Base-by-base conservation (phyloP, 1,140 invertebrate species). In the Dermatophagoides farinae region DNA sequence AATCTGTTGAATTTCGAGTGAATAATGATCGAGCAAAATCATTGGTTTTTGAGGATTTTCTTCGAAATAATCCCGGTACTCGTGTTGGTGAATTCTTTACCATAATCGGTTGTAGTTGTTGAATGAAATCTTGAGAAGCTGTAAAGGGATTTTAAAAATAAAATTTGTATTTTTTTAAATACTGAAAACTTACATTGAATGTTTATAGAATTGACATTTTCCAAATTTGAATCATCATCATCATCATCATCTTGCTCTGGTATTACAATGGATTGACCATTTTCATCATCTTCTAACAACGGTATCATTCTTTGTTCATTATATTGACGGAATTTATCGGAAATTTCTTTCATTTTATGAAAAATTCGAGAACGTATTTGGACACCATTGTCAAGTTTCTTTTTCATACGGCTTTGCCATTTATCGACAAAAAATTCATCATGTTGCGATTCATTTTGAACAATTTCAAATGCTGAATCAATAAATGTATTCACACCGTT, bases 61-160 rank as follows among this genome's bases (percentile, higher is more conserved):
- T 16, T 6, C 37, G 1, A 49, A 60, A 60, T 18, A 60, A 49
- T 20, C 58, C 58, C 16, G 58, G 25, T 22, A 60, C 58, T 60
- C 58, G 43, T 18, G 43, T 60, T 20, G 58, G 58, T 37, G 58
- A 60, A 16, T 40, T 23, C 5, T 43, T 47, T n/a, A n/a, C n/a
- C 14, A 20, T 47, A 4, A 8, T 6, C 9, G 1, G n/a, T 23
- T 20, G 22, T 47, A 4, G n/a, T 47, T 18, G 22, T 18, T 23
- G 46, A 47, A 47, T 47, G 1, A 4, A 9, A 23, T 23, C 8
- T 6, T 2, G 8, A 47, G 1, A 23, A 20, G 46, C 18, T 20
- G 46, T 9, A 47, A 23, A 23, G n/a, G n/a, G n/a, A n/a, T n/a
- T n/a, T n/a, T 20, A 23, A 23, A 20, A 20, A 18, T 47, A 47